Base-by-base conservation (phyloP, 2,113 vertebrate species). In the Salminus brasiliensis region DNA sequence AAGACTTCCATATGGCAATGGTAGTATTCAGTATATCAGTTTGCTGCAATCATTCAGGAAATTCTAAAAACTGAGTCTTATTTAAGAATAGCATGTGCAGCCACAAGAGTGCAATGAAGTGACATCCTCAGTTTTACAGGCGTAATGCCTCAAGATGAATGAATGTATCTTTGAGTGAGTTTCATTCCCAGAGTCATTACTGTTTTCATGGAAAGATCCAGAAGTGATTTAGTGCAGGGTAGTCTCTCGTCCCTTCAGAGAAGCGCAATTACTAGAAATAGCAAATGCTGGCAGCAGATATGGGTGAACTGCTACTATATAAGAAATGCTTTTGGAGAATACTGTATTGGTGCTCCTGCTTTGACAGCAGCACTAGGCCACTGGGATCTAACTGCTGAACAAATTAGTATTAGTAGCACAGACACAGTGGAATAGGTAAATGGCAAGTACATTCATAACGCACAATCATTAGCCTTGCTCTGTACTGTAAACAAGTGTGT, bases 181-280 rank as follows among this genome's bases (percentile, higher is more conserved):
- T 66, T 66, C 62, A 66, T 39, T 66, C 62, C 62, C 32, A 66
- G 39, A 66, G 32, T 32, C 15, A 34, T 63, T 34, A 34, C 60
- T 16, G 10, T 63, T 30, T 66, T 39, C 21, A 39, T 66, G 9
- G 62, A 39, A 34, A 39, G 62, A 66, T 66, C 39, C 18, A 39
- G 62, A 66, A 66, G 32, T 34, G 39, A 66, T 66, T 66, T 39
- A 66, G 32, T 66, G 62, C 32, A 66, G 34, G 34, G 39, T 66
- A 39, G 18, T 66, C 34, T 39, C 62, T 2, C 39, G 39, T 39
- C 32, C 62, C 62, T 21, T 12, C 36, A 66, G 18, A 63, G 30
- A 63, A 21, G 32, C 60, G 8, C 60, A 63, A 63, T 63, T 63
- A 34, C 60, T 30, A 63, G 21, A 39, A 66, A 66, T 66, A 36